phyloP scores from a whole-genome alignment of 1,140 invertebrate species.

The Saccostrea cuccullata region DNA sequence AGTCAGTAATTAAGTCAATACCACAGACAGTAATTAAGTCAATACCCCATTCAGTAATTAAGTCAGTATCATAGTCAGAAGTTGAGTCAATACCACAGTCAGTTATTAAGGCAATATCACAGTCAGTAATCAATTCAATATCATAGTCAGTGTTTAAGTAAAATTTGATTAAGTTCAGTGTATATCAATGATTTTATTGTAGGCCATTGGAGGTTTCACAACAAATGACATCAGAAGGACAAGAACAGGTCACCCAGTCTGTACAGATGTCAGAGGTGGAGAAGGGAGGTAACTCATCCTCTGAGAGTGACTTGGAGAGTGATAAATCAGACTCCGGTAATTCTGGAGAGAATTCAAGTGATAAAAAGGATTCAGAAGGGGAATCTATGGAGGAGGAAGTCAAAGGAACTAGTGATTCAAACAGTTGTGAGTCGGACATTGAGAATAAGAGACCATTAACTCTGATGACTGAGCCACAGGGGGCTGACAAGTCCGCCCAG shows the following conservation, averaged over 20 bases:
- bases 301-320: background rate
- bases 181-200: background rate
- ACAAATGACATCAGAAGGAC: background rate
- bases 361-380: background rate
- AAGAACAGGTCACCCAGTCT: background rate
- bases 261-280: background rate
- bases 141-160: no score
- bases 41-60: background rate
- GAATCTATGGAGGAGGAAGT: background rate
- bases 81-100: background rate
- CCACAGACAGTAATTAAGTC: background rate
- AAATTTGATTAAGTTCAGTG: no score
- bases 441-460: background rate
- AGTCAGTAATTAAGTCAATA: background rate
- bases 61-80: background rate
- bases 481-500: no score
- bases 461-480: background rate
- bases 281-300: background rate
- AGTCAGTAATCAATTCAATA: background rate
- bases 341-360: background rate
- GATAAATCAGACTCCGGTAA: background rate
- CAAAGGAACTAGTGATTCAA: background rate
- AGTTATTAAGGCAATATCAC: background rate
- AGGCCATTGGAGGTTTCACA: background rate
- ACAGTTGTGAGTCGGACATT: background rate